Evolutionary conservation across 2,888 invertebrate genomes (phyloP).

Genomic region (Scelioninae gen. 2): DNA sequence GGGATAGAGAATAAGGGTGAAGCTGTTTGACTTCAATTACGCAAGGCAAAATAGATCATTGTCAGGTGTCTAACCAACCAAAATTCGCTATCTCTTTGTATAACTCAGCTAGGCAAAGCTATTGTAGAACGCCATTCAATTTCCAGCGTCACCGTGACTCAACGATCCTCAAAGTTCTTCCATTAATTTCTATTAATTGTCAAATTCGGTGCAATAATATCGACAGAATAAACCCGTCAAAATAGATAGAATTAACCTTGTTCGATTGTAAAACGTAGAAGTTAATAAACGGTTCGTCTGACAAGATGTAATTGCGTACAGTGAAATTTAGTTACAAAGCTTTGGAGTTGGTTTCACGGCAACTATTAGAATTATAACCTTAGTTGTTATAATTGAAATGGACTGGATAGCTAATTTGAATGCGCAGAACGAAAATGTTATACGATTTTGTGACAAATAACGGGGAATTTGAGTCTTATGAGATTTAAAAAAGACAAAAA

Average conservation of each 20-base stretch:
- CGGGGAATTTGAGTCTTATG: no score
- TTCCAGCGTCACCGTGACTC: slow-evolving; percentile 56
- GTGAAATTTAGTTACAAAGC: slow-evolving; percentile 38
- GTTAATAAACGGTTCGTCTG: slow-evolving; percentile 37
- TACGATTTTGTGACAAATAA: no score
- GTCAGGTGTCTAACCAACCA: slow-evolving; percentile 69
- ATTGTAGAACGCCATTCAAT: slow-evolving; percentile 64
- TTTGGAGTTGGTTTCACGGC: slow-evolving; percentile 24
- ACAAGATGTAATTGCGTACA: slow-evolving; percentile 25
- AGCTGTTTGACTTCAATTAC: slow-evolving; percentile 71
- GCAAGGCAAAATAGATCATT: slow-evolving; percentile 70
- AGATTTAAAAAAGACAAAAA: no score
- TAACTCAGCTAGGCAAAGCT: slow-evolving; percentile 65
- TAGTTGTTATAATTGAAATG: slow-evolving; percentile 10
- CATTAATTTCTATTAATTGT: slow-evolving; percentile 62
- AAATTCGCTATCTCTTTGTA: slow-evolving; percentile 67
- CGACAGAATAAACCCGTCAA: slow-evolving; percentile 13
- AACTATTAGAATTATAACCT: slow-evolving; percentile 23
- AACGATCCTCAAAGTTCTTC: slow-evolving; percentile 60
- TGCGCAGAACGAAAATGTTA: no score
- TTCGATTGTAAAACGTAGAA: slow-evolving; percentile 35
- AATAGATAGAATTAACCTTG: slow-evolving; percentile 30
- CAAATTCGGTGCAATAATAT: slow-evolving; percentile 52
- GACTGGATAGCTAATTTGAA: not conserved
- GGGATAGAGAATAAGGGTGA: slow-evolving; percentile 64